These are phyloP conservation scores for Drosophila acutilabella DNA, from an alignment of 2,888 invertebrate genomes.

Conservation along the genomic window DNA sequence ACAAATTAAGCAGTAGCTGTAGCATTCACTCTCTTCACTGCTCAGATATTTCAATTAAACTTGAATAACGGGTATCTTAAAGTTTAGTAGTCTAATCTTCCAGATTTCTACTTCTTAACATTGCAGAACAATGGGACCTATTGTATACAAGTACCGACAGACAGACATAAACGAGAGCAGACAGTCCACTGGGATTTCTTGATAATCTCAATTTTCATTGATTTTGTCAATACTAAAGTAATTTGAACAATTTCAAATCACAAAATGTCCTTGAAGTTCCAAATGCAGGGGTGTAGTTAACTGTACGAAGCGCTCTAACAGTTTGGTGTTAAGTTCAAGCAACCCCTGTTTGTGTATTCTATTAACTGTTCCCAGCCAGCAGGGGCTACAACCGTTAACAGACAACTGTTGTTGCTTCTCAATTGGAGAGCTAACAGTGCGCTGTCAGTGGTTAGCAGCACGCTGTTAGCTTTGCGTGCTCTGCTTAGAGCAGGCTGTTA, in stretches of 20 bases:
- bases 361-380: constrained; percentile 59
- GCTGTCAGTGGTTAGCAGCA: constrained; percentile 6
- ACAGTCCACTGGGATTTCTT: constrained; percentile 27
- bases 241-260: constrained; percentile 47
- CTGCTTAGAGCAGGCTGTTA: neutral
- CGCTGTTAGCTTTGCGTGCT: neutral
- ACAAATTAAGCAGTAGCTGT: too few species aligned
- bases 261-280: constrained; percentile 39
- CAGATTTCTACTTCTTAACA: neutral
- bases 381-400: constrained; percentile 30
- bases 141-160: constrained; percentile 28
- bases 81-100: too few species aligned
- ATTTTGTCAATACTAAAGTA: constrained; percentile 52
- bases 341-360: constrained; percentile 43
- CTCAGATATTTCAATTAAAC: too few species aligned
- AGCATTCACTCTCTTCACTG: too few species aligned
- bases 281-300: neutral
- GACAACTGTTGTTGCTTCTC: neutral
- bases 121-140: neutral
- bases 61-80: too few species aligned
- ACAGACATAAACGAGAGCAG: constrained; percentile 16
- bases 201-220: constrained; percentile 46
- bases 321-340: constrained; percentile 9
- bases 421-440: neutral
- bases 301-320: constrained; percentile 1